Evolutionary conservation across 92 coral and sea anemone species (phyloP).

Genomic region (Desmophyllum pertusum): DNA sequence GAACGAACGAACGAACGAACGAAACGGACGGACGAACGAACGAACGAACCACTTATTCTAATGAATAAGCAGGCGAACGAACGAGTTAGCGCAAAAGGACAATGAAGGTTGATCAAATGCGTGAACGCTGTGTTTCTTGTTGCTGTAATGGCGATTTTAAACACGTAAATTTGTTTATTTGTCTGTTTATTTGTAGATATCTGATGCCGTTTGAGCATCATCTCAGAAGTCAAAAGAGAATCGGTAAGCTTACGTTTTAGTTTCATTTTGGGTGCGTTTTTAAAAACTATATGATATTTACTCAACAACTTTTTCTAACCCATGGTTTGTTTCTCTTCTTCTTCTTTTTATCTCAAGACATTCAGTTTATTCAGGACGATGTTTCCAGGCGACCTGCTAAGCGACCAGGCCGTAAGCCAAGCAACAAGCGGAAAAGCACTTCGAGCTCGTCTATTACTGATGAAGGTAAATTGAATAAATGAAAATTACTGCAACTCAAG

Average conservation of each 20-base stretch:
- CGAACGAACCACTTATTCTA: neutral
- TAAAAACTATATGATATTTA: no score
- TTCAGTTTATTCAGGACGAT: constrained; percentile 23
- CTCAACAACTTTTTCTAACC: no score
- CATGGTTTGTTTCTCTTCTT: neutral
- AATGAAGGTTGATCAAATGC: neutral
- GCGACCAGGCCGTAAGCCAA: constrained; percentile 3
- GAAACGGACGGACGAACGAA: neutral
- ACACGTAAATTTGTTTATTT: neutral
- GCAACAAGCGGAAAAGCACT: constrained; percentile 22
- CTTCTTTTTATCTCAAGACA: constrained; percentile 2
- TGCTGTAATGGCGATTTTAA: neutral
- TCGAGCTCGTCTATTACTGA: constrained; percentile 16
- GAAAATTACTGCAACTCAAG: no score
- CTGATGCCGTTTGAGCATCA: constrained; percentile 74
- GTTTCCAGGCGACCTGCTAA: neutral
- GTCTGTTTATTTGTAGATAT: constrained; percentile 39
- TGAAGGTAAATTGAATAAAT: constrained; percentile 20
- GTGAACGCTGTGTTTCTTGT: neutral
- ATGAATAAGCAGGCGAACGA: neutral
- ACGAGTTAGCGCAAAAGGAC: neutral
- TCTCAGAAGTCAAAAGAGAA: constrained; percentile 31
- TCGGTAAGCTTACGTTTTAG: constrained; percentile 9
- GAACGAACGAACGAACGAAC: neutral
- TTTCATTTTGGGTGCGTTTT: no score